Conservation (phyloP, 2,888 invertebrate species). For the Oxytorus armatus region DNA sequence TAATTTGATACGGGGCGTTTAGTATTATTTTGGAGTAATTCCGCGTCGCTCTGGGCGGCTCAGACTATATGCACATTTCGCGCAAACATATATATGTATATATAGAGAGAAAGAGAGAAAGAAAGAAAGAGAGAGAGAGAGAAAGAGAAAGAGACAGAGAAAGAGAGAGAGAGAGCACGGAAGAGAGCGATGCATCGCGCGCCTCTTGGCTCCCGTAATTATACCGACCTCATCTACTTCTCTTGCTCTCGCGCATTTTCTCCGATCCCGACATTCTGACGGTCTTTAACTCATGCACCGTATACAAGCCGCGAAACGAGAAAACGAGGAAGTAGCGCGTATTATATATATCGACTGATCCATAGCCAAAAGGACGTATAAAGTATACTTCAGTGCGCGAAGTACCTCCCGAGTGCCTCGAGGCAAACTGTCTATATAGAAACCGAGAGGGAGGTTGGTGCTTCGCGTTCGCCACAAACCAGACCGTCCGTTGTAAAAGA, state of each 20-base stretch:
- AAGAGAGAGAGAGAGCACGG: background rate
- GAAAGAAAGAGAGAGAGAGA: constrained; percentile 11
- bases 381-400: background rate
- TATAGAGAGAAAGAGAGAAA: constrained; percentile 5
- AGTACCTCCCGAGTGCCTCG: background rate
- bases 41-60: constrained; percentile 79
- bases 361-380: background rate
- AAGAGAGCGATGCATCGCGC: constrained; percentile 59
- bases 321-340: constrained; percentile 15
- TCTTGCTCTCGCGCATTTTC: constrained; percentile 21
- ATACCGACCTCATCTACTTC: constrained; percentile 52
- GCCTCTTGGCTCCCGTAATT: constrained; percentile 65
- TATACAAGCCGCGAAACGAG: constrained; percentile 2
- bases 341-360: background rate
- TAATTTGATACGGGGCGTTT: constrained; percentile 80
- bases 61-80: constrained; percentile 69
- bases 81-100: background rate
- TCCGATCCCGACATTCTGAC: constrained; percentile 19
- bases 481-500: background rate
- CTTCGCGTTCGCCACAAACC: constrained; percentile 4
- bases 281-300: constrained; percentile 7
- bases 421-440: constrained; percentile 8
- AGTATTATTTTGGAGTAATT: constrained; percentile 83
- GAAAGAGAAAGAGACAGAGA: constrained; percentile 7
- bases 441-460: constrained; percentile 8